These are phyloP conservation scores for Pterocles burchelli DNA, from an alignment of 2,113 vertebrate species.

Conservation along the genomic window DNA sequence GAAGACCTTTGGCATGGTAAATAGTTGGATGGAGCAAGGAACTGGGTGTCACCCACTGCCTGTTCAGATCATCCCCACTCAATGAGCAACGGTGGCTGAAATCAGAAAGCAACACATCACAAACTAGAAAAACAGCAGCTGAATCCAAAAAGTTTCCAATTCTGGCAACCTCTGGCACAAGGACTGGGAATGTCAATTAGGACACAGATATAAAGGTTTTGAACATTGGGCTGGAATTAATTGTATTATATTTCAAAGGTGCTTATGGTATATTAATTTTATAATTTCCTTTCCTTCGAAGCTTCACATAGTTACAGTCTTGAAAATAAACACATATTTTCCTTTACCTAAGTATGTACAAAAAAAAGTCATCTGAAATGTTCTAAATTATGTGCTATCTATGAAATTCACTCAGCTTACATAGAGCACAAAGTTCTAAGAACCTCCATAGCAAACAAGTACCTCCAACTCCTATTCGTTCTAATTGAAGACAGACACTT, in stretches of 20 bases:
- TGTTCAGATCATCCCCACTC: conserved; percentile 88
- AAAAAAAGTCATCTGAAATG: not conserved
- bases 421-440: not conserved
- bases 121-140: not conserved
- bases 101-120: not conserved
- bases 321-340: not conserved
- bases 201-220: not conserved
- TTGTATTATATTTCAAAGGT: not conserved
- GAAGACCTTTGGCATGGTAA: conserved; percentile 90
- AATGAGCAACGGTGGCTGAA: conserved; percentile 89
- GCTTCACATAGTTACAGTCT: not conserved
- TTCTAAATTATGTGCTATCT: not conserved
- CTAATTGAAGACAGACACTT: conserved; percentile 18
- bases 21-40: conserved; percentile 85
- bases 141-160: not conserved
- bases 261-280: not conserved
- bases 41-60: conserved; percentile 86
- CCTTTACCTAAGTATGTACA: not conserved
- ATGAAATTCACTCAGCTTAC: not conserved
- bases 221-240: not conserved
- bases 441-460: not conserved
- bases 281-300: not conserved
- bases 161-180: not conserved
- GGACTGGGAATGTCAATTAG: not conserved
- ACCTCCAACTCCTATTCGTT: conserved; percentile 6